These are phyloP conservation scores for Lutjanus argentimaculatus DNA, from an alignment of 2,797 vertebrate species.

Conservation along the genomic window DNA sequence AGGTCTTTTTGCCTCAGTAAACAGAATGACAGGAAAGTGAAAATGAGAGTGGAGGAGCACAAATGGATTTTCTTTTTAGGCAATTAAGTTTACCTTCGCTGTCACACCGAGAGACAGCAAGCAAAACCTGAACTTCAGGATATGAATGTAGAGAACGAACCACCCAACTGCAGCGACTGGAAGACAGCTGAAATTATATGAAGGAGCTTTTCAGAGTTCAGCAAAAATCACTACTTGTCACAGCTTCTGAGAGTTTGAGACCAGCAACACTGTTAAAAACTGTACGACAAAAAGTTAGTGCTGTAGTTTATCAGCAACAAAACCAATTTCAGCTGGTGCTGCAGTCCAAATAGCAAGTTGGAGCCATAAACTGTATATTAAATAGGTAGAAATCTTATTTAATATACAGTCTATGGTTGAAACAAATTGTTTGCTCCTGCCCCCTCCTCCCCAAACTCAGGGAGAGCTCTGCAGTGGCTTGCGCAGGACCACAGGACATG, in stretches of 20 bases:
- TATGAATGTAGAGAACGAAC: conserved; percentile 17
- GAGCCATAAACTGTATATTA: no score
- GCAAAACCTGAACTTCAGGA: conserved; percentile 13
- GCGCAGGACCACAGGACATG: no score
- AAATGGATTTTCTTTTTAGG: conserved; percentile 36
- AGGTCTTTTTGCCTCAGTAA: conserved; percentile 12
- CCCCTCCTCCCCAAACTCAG: no score
- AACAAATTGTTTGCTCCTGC: no score
- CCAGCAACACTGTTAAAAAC: background rate
- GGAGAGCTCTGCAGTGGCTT: no score
- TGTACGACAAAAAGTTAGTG: background rate
- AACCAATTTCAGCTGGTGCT: background rate
- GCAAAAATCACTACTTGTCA: conserved; percentile 7
- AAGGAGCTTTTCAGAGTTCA: conserved; percentile 23
- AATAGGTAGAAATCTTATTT: no score
- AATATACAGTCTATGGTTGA: no score
- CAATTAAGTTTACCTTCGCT: conserved; percentile 32
- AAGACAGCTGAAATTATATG: background rate
- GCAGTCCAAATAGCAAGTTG: no score
- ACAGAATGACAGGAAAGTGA: background rate
- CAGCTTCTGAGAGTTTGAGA: conserved; percentile 6
- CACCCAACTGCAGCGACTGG: conserved; percentile 15
- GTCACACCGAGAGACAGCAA: conserved; percentile 25
- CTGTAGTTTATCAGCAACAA: background rate
- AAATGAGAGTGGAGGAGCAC: conserved; percentile 15